Conservation (phyloP, 1,140 invertebrate species). For the Oppia nitens region DNA sequence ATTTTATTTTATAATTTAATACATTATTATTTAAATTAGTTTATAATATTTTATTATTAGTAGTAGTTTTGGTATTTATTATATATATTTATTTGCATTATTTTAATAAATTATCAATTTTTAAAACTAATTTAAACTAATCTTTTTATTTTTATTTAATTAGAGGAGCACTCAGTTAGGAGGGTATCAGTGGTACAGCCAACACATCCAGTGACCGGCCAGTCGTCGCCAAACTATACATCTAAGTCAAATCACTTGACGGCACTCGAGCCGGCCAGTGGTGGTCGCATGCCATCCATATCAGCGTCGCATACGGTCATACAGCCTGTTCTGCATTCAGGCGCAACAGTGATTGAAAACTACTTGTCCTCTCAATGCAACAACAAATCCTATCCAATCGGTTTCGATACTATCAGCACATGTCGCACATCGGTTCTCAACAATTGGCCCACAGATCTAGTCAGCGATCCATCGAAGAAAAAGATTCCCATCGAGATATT, state of each 20-base stretch:
- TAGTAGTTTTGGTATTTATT: no score
- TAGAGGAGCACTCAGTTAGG: neutral
- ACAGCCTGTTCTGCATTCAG: neutral
- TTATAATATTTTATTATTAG: no score
- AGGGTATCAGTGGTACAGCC: neutral
- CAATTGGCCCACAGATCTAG: neutral
- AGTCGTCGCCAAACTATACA: neutral
- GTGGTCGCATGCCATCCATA: neutral
- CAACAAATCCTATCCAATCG: neutral
- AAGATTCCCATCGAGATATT: conserved; percentile 9
- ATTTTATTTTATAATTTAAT: no score
- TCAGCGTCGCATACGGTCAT: neutral
- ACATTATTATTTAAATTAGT: no score
- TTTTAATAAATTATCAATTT: no score
- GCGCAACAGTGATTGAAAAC: neutral
- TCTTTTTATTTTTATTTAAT: no score
- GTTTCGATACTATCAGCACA: neutral
- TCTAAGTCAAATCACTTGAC: neutral
- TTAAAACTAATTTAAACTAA: no score
- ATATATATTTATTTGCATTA: no score
- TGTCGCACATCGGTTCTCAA: neutral
- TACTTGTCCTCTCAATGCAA: neutral
- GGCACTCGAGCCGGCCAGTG: no score
- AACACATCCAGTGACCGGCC: neutral
- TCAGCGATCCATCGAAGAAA: neutral